Base-by-base conservation (phyloP, 2,113 vertebrate genomes). In the Vanacampus margaritifer region DNA sequence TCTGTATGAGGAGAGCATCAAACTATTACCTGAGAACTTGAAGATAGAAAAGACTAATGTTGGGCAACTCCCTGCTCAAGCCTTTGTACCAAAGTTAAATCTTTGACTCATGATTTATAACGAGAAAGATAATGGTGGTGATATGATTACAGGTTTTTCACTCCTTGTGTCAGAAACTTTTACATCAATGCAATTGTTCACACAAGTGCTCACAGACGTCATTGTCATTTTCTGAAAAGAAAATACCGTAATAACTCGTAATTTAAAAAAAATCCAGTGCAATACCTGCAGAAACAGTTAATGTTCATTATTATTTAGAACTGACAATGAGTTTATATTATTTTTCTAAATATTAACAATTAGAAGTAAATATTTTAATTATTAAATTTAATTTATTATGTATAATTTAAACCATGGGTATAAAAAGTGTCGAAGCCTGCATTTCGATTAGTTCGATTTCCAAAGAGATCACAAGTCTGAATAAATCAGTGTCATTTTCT, bases 51-150 rank as follows among this genome's bases (percentile, higher is more conserved):
- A n/a, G n/a, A 64, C 16, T 26, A n/a, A 32, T 60, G 58, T 21
- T 41, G 1, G 6, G 48, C 69, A 81, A 41, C 82, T 78, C 79
- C 88, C 35, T 79, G 67, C 7, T 57, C 35, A 67, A 77, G 68
- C 74, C 63, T 85, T 71, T 71, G 73, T 32, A 81, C 80, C 75
- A 68, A 39, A 65, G 37, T 37, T 37, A 63, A 26, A 39, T 68
- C 48, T 50, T 19, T 12, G 6, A 5, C 26, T 12, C 39, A 76
- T 69, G 74, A 73, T 68, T 36, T 39, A 28, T 2, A 61, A 57
- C 43, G 1, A 23, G 26, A 68, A 35, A 56, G 69, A 73, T 72
- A 46, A 57, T 51, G 35, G 53, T 46, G 46, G 16, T 9, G 32
- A 68, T 46, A 67, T 2, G 24, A 69, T 26, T 26, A 3, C 50